Base-by-base conservation (phyloP, 2,113 vertebrate genomes). In the Ivindomyrus marchei region DNA sequence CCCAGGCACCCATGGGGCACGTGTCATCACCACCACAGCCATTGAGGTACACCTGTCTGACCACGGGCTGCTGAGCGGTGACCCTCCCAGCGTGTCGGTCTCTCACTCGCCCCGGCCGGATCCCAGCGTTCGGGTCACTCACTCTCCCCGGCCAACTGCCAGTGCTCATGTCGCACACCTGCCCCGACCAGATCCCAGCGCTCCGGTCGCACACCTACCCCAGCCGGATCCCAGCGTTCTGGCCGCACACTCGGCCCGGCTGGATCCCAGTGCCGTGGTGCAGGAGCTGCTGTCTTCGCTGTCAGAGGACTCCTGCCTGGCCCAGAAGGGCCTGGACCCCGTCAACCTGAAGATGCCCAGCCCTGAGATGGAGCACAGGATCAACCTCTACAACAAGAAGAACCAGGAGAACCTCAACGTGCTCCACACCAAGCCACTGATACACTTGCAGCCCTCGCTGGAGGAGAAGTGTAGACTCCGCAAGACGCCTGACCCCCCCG, bases 1-100 rank as follows among this genome's bases (percentile, higher is more conserved):
- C 91, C 97, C 96, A 0, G 97, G 95, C 0, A 92, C 97, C 58
- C 96, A 96, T 0, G 96, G 95, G 0, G 92, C 96, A 13, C 97
- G 97, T 0, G 50, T 97, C 89, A 97, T 99, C 93, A 99, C 98
- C 90, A 99, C 98, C 0, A 94, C 98, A 0, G 97, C 98, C 94
- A 98, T 99, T 2, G 98, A 99, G 0, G 94, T 99, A 88, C 98
- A 99, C 94, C 94, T 97, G 62, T 97, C 95, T 36, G 97, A 97
- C 93, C 95, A 96, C 0, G 97, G 98, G 50, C 93, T 98, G 90
- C 97, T 97, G 92, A 96, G 97, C 0, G 94, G 93, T 0, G 98
- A 99, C 10, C 91, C 36, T 39, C 36, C 74, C 74, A 36, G 36
- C 7, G 17, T 70, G 93, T 89, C 4, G 94, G 0, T 94, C 45